Evolutionary conservation across 2,797 vertebrate genomes (phyloP).

Genomic region (Oreochromis grahami): DNA sequence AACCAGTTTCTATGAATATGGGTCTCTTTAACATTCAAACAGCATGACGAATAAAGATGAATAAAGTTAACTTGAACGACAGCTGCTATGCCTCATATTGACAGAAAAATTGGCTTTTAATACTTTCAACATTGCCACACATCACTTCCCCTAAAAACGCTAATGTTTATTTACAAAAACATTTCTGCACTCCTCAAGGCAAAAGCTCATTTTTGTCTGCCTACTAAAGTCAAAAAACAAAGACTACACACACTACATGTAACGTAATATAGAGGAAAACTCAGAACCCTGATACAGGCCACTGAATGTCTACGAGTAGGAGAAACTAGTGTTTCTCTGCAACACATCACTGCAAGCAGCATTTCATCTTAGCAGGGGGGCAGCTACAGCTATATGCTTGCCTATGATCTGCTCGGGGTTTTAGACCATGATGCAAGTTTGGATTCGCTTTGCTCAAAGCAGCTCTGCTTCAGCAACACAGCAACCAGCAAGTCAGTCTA

Average conservation of each 20-base stretch:
- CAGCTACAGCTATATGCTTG: conserved; percentile 10
- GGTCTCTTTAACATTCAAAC: background rate
- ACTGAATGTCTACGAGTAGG: background rate
- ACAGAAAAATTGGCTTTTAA: background rate
- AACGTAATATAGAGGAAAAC: background rate
- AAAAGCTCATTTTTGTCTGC: background rate
- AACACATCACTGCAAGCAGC: background rate
- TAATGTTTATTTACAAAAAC: background rate
- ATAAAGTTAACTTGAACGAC: background rate
- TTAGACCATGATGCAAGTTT: conserved; percentile 11
- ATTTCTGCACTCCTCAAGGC: background rate
- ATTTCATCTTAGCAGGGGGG: conserved; percentile 15
- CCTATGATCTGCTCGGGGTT: conserved; percentile 20
- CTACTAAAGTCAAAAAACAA: background rate
- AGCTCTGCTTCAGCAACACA: background rate
- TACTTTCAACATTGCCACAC: background rate
- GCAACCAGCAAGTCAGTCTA: background rate
- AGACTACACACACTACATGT: background rate
- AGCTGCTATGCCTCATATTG: background rate
- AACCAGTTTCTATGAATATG: background rate
- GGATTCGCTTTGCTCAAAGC: background rate
- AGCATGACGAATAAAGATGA: background rate
- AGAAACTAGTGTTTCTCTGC: background rate
- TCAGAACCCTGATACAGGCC: background rate
- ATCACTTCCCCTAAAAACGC: fast-evolving